Evolutionary conservation across 53 echinoderm and acorn worm species (phyloP), one percentile per base, ranked within the genome.

Genomic region (Echinarachnius parma): DNA sequence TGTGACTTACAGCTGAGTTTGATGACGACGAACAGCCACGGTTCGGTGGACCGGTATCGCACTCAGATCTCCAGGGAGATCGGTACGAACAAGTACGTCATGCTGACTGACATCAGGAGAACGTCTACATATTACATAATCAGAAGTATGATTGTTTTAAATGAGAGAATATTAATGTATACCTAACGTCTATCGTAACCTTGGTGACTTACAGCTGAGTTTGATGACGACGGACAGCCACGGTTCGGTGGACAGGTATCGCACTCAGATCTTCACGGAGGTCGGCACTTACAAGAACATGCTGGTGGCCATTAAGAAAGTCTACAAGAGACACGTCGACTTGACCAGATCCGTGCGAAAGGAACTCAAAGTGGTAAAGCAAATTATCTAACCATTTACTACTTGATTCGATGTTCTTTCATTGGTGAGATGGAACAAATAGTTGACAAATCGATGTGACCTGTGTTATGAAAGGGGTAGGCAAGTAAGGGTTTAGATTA

Each of bases 311-410:
- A 82, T 91, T 30, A 91, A 91, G 63, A 91, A 81, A 34, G 76
- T 96, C 23, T 57, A 79, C 30, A 96, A 82, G 75, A 81, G 87
- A 32, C 80, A 77, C 16, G 69, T 91, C 24, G 96, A 96, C 34
- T 36, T 96, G 2, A 87, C 62, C 20, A 59, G 96, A 31, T 59
- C 76, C 2, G 81, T 91, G 21, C 53, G 91, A 22, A 96, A 96
- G 48, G 96, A 96, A 48, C 88, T 96, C 16, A 96, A 96, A 66
- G 65, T 90, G 5, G 96, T 96, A 77, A 82, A n/a, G n/a, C n/a
- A n/a, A n/a, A n/a, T n/a, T n/a, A n/a, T n/a, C n/a, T n/a, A n/a
- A n/a, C n/a, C n/a, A n/a, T n/a, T n/a, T n/a, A n/a, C n/a, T n/a
- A n/a, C n/a, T n/a, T n/a, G n/a, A n/a, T n/a, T n/a, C n/a, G n/a